Evolutionary conservation across 2,797 vertebrate species (phyloP), one percentile per base, ranked within the genome.

Genomic region (Limosa lapponica): DNA sequence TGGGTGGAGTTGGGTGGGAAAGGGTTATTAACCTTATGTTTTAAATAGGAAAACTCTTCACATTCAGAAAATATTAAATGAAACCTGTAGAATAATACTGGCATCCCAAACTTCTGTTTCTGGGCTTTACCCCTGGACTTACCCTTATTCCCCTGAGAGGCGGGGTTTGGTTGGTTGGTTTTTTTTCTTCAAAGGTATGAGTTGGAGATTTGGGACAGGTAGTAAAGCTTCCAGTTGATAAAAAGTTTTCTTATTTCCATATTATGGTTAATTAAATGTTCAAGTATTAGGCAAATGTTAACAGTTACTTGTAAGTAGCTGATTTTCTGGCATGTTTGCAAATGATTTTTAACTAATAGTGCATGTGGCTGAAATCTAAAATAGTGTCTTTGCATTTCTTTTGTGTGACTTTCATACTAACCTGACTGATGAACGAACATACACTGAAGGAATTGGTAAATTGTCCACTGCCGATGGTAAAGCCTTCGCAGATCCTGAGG

Each of bases 401-500:
- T 98, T 96, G 96, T 98, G 93, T 96, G 96, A 96, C 65, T 93
- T 92, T 65, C 94, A 1, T 95, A 95, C 96, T 98, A 98, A 97
- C 98, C 97, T 96, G 98, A 96, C 97, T 96, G 93, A 96, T 97
- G 98, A 98, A 91, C 37, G 96, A 98, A 94, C 39, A 8, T 81
- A 54, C 92, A 23, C 96, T 95, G 96, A 98, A 99, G 99, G 99
- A 98, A 99, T 99, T 98, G 99, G 99, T 99, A 99, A 99, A 99
- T 99, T 99, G 97, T 99, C 99, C 98, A 99, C 99, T 98, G 99
- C 99, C 97, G 99, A 99, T 99, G 99, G 99, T 98, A 99, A 99
- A 99, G 99, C 99, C 98, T 99, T 99, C 99, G 99, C 99, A 99
- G 99, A 99, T 98, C 99, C 99, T 4, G 99, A 99, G 97, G 99